Evolutionary conservation across 2,888 invertebrate species (phyloP), one percentile per base, ranked within the genome.

Genomic region (Eudasyphora cyanicolor): DNA sequence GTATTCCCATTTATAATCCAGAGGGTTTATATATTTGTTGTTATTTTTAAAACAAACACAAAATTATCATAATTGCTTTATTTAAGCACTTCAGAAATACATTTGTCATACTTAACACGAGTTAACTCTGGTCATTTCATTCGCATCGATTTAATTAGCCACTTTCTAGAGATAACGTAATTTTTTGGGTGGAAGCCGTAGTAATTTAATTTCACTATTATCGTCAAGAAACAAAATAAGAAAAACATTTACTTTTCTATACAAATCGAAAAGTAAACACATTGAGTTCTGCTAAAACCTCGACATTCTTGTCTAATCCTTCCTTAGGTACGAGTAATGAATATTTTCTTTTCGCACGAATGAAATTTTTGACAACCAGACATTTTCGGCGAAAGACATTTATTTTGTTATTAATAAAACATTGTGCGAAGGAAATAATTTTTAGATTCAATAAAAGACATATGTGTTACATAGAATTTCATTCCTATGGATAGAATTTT

Each of bases 161-260:
- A 82, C 71, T 82, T 82, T 38, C 49, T 38, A 49, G 71, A 82
- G 74, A 79, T 76, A 82, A 76, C 49, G 73, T 73, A 76, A 76
- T 79, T 73, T 73, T 76, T 57, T 67, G 2, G 19, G 2, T 10
- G 64, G 82, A 82, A 82, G 79, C 82, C 82, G 57, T 82, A 82
- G 76, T 76, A 79, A 76, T 79, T 82, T 74, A 70, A 75, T 67
- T 69, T 62, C 35, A 69, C 70, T 21, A 7, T n/a, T 35, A 42
- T 17, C 49, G 71, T 32, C 38, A 51, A 73, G 57, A 57, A 69
- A 60, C 6, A 54, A 5, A 32, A 27, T 24, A 24, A 64, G 2
- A 51, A 21, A 51, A 67, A 64, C 35, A 51, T 42, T 35, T 54
- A 64, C 54, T 67, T 76, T 54, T 19, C 12, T 73, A 54, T 49